A percentile compares a stretch with the other conserved stretches of the same genome.
These are phyloP conservation scores for Melanchra persicariae DNA, from an alignment of 2,888 invertebrate species.

Conservation along the genomic window DNA sequence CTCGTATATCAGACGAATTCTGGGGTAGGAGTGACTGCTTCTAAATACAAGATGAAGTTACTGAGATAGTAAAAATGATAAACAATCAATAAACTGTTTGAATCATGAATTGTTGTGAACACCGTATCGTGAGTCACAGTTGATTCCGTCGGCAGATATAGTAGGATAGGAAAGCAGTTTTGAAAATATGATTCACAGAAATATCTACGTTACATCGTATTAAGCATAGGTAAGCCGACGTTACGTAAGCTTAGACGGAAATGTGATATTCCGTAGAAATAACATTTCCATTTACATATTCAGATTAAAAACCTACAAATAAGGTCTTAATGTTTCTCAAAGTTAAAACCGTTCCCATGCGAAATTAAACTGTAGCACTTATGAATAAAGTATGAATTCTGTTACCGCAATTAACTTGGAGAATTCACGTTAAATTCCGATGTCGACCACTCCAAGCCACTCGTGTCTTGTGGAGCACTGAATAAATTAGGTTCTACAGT, in stretches of 20 bases:
- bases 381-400: conserved; percentile 35
- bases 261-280: conserved; percentile 15
- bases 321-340: conserved; percentile 23
- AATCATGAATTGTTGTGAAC: conserved; percentile 31
- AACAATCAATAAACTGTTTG: conserved; percentile 43
- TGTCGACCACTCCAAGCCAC: conserved; percentile 59
- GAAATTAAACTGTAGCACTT: conserved; percentile 44
- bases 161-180: conserved; percentile 17
- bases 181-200: conserved; percentile 34
- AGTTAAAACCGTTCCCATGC: conserved; percentile 1
- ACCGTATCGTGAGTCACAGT: conserved; percentile 35
- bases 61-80: conserved; percentile 43
- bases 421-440: conserved; percentile 53
- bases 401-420: conserved; percentile 30
- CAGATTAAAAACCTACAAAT: conserved; percentile 34
- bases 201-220: conserved; percentile 3
- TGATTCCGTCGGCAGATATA: conserved; percentile 2
- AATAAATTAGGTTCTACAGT: conserved; percentile 69
- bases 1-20: conserved; percentile 30
- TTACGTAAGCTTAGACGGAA: conserved; percentile 4
- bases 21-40: conserved; percentile 14
- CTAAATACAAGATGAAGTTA: conserved; percentile 25
- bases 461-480: conserved; percentile 63
- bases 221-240: conserved; percentile 1
- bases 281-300: conserved; percentile 32